Base-by-base conservation (phyloP, 2,797 vertebrate species). In the Falco rusticolus region DNA sequence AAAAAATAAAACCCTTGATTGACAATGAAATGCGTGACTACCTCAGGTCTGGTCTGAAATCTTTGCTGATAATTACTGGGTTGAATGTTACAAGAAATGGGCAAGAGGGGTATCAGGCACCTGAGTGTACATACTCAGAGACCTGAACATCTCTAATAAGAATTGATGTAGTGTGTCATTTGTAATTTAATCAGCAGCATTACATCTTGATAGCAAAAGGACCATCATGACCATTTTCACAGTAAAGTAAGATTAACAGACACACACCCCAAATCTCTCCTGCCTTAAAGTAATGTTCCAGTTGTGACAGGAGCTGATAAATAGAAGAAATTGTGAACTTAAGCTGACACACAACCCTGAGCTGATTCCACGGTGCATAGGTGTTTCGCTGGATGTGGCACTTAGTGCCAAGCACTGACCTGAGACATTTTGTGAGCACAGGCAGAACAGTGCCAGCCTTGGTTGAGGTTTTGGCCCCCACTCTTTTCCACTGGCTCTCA, bases 121-220 rank as follows among this genome's bases (percentile, higher is more conserved):
- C 70, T 64, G 94, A 97, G 97, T 90, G 87, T 97, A 97, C 96
- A 89, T 91, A 97, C 90, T 91, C 93, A 94, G 92, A 90, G 97
- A 95, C 89, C 93, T 97, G 61, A 95, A 90, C 93, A 96, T 95
- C 93, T 97, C 96, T 98, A 98, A 98, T 97, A 97, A 97, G 97
- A 98, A 98, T 93, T 98, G 98, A 98, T 98, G 97, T 97, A 94
- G 85, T 97, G 93, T 98, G 97, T 98, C 97, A 96, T 97, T 97
- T 97, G 94, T 97, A 97, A 98, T 98, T 98, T 98, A 98, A 98
- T 98, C 96, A 97, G 84, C 91, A 93, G 63, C 81, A 90, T 97
- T 97, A 97, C 93, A 97, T 98, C 97, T 98, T 98, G 97, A 97
- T 98, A 97, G 91, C 88, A 96, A 97, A 94, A 96, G 16, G 66